phyloP scores from a whole-genome alignment of 2,113 vertebrate genomes.

The Clinocottus analis region DNA sequence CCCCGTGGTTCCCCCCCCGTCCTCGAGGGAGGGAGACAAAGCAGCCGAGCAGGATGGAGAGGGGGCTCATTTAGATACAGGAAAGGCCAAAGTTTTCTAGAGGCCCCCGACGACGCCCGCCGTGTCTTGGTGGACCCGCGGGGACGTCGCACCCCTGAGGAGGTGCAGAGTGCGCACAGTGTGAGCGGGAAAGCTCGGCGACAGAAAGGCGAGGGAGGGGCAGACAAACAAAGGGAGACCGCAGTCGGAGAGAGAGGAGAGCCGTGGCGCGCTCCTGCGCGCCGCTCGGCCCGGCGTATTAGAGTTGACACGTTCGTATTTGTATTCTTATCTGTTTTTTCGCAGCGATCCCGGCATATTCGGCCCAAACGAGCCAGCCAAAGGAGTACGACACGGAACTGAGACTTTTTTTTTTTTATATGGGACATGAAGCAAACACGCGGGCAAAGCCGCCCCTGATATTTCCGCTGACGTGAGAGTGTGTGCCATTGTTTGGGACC shows the following conservation, averaged over 20 bases:
- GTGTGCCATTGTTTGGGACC: conserved; percentile 27
- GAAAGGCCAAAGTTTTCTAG: conserved; percentile 64
- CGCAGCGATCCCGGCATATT: conserved; percentile 1
- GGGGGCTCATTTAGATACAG: conserved; percentile 65
- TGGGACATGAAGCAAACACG: conserved; percentile 7
- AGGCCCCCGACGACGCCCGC: conserved; percentile 56
- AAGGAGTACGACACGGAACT: conserved; percentile 3
- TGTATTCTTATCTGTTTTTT: conserved; percentile 26
- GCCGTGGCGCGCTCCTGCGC: background rate
- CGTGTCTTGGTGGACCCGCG: conserved; percentile 52
- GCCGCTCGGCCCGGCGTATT: conserved; percentile 2
- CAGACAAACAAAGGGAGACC: conserved; percentile 15
- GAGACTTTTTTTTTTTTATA: conserved; percentile 13
- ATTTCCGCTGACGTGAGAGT: conserved; percentile 14
- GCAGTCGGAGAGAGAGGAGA: background rate
- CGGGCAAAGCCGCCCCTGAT: background rate
- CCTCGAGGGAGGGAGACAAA: conserved; percentile 59
- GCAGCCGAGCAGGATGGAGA: conserved; percentile 63
- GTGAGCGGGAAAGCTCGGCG: conserved; percentile 18
- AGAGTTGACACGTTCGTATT: conserved; percentile 20
- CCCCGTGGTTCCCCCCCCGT: conserved; percentile 48
- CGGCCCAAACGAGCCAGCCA: background rate
- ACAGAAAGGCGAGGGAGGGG: conserved; percentile 14
- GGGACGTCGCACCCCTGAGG: conserved; percentile 51
- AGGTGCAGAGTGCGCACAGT: conserved; percentile 32